Evolutionary conservation across 2,797 vertebrate species (phyloP).

Genomic region (Pipistrellus pygmaeus): DNA sequence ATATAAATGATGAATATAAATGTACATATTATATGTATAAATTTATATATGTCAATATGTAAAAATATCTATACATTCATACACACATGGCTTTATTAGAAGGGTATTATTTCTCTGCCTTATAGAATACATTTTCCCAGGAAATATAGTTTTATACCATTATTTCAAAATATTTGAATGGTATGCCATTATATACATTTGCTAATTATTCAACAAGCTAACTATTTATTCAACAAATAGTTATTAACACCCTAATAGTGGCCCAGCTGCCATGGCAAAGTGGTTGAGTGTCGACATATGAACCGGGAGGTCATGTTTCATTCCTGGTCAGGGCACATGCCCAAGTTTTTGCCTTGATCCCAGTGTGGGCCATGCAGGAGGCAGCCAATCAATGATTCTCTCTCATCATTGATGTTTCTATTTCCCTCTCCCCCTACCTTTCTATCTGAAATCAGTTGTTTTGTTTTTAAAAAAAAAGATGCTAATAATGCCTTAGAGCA

Average conservation of each 20-base stretch:
- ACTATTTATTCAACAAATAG: not conserved
- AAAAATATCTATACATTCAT: not conserved
- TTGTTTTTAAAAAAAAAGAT: too few relatives aligned
- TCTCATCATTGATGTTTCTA: too few relatives aligned
- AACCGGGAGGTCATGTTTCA: too few relatives aligned
- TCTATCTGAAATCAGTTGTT: too few relatives aligned
- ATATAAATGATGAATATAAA: not conserved
- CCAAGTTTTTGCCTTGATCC: too few relatives aligned
- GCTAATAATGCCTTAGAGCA: not conserved
- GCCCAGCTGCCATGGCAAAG: too few relatives aligned
- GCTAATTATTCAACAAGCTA: not conserved
- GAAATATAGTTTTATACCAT: not conserved
- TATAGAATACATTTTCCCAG: not conserved
- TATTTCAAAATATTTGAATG: conserved; percentile 26
- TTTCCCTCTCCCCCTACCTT: too few relatives aligned
- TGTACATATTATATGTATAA: too few relatives aligned
- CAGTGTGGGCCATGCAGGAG: too few relatives aligned
- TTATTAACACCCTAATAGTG: not conserved
- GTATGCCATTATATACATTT: not conserved
- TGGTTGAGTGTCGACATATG: too few relatives aligned
- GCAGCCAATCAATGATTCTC: too few relatives aligned
- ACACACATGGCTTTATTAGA: not conserved
- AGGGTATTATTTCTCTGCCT: not conserved
- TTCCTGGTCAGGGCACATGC: too few relatives aligned
- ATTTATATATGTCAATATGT: not conserved